Evolutionary conservation across 2,888 invertebrate genomes (phyloP), one percentile per base, ranked within the genome.

Genomic region (Tribolium freemani): DNA sequence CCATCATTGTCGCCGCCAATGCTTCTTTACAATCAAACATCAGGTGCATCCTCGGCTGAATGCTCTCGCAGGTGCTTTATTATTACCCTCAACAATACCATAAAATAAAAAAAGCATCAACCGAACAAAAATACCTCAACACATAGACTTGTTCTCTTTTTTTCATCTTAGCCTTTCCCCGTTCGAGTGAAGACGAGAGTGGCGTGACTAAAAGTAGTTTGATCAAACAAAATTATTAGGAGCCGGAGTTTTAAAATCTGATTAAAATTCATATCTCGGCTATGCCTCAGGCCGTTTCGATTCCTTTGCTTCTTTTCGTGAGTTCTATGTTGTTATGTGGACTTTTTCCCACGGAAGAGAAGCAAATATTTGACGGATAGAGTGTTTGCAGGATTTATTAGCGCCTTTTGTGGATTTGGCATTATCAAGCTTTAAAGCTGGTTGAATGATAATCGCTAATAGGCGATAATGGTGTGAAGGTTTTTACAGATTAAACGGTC

Each of bases 121-220:
- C 21, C 16, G 16, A 51, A 3, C 16, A 53, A 53, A 53, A 53
- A 10, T 21, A 5, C 10, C n/a, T 9, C 53, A 26, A 38, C 56
- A 38, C 31, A 31, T 56, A n/a, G 30, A 44, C 16, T 16, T 60
- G 45, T 48, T 50, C 21, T 50, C 21, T 3, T 71, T 54, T 67
- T 72, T 69, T 58, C 26, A 38, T 38, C 31, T 2, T 38, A 38
- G 31, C 31, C 31, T 21, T 21, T 63, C 31, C 10, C 6, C 64
- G 44, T 54, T 31, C n/a, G 21, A 51, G 58, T n/a, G 48, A 51
- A 60, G 46, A 60, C 11, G 48, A 51, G 51, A 63, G 58, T 63
- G 13, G 71, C 70, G 71, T 71, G 70, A 73, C 73, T 67, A n/a
- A 13, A 61, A 58, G 72, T 48, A 72, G 72, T 72, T 67, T 72